phyloP scores from a whole-genome alignment of 2,797 vertebrate species.

The Cirrhinus molitorella region DNA sequence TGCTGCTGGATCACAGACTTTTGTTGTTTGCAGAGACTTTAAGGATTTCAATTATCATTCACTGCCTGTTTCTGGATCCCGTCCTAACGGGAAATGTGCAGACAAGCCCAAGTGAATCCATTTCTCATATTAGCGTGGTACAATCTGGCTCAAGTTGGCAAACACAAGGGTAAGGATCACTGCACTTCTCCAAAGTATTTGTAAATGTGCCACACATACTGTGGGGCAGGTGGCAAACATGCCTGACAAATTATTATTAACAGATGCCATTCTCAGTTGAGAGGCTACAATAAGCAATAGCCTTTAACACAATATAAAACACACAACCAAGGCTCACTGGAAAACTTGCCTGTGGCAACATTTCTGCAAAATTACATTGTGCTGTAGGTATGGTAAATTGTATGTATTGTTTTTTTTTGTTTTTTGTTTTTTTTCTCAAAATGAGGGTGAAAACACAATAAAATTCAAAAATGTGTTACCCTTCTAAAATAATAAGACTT shows the following conservation, averaged over 20 bases:
- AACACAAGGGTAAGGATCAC: slow-evolving; percentile 4
- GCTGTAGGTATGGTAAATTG: too few species aligned
- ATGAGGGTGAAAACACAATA: too few species aligned
- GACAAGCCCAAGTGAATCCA: slow-evolving; percentile 26
- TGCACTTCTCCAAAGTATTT: slow-evolving; percentile 10
- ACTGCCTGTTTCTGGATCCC: slow-evolving; percentile 13
- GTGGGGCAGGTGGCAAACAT: slow-evolving; percentile 28
- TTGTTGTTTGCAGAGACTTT: slow-evolving; percentile 32
- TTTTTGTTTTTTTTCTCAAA: too few species aligned
- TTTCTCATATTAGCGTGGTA: slow-evolving; percentile 21
- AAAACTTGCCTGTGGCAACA: neutral
- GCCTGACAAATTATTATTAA: slow-evolving; percentile 48
- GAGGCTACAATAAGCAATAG: neutral
- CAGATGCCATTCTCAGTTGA: slow-evolving; percentile 26
- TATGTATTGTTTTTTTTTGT: too few species aligned
- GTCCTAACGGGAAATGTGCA: slow-evolving; percentile 26
- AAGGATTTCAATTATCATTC: neutral
- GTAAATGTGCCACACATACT: slow-evolving; percentile 32
- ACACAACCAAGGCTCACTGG: neutral
- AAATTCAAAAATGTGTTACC: too few species aligned
- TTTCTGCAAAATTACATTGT: neutral
- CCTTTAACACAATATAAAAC: neutral
- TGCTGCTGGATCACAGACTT: slow-evolving; percentile 23
- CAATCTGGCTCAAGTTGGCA: slow-evolving; percentile 37
- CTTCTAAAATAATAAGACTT: too few species aligned